Conservation (phyloP, 1,140 invertebrate genomes). For the Spodoptera frugiperda region DNA sequence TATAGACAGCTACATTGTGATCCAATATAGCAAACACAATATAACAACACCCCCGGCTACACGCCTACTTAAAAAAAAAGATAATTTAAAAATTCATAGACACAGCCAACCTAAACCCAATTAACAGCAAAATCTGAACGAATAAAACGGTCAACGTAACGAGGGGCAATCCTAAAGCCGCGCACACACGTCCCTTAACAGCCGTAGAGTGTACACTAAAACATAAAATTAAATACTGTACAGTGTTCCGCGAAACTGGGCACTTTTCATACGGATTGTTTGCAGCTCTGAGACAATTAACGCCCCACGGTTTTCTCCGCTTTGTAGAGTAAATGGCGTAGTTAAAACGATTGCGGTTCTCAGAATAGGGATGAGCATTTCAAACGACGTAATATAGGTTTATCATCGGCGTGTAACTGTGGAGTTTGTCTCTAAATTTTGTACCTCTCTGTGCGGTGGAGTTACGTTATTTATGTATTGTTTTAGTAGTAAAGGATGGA, state of each 20-base stretch:
- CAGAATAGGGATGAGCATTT: conserved; percentile 47
- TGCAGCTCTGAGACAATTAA: conserved; percentile 53
- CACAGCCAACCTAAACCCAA: not conserved
- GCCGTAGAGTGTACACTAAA: conserved; percentile 15
- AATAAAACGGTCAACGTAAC: conserved; percentile 8
- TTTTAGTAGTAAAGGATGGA: not conserved
- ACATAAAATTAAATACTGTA: conserved; percentile 43
- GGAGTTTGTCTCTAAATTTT: conserved; percentile 24
- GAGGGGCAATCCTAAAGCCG: not conserved
- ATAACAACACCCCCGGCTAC: too few species aligned
- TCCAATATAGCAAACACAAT: too few species aligned
- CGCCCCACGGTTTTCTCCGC: conserved; percentile 50
- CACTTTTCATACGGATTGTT: conserved; percentile 55
- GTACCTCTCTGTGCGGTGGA: not conserved
- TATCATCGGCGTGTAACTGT: conserved; percentile 41
- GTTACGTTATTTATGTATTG: not conserved
- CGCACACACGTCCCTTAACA: conserved; percentile 13
- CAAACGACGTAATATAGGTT: conserved; percentile 40
- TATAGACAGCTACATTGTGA: too few species aligned
- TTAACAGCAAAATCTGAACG: conserved; percentile 16
- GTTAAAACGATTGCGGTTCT: conserved; percentile 56
- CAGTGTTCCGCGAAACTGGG: conserved; percentile 30
- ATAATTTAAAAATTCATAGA: not conserved
- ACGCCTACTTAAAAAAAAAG: not conserved
- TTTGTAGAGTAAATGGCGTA: conserved; percentile 58